A percentile compares a stretch with the other conserved stretches of the same genome.
Conservation (phyloP, 2,113 vertebrate species). For the Prolemur simus region DNA sequence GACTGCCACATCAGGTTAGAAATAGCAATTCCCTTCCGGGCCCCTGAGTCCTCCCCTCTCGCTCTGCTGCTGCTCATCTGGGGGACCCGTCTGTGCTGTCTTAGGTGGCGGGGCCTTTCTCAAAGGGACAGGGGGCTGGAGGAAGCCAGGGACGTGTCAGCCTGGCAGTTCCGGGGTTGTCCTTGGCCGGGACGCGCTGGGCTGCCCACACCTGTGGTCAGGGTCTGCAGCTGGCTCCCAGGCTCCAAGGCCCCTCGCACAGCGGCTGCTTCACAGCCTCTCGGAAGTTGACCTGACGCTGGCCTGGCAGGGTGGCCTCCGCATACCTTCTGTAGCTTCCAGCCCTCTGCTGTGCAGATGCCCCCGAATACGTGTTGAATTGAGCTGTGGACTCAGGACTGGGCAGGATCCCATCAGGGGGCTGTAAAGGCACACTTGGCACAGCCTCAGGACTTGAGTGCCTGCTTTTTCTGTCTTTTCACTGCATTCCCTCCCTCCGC, state of each 20-base stretch:
- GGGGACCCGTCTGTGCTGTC: neutral
- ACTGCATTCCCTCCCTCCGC: neutral
- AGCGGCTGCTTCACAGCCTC: neutral
- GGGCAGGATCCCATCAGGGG: neutral
- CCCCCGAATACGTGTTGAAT: neutral
- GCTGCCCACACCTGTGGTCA: neutral
- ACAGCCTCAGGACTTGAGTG: neutral
- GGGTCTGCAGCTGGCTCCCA: neutral
- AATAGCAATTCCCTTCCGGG: neutral
- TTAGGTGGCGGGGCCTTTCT: neutral
- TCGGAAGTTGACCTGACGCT: neutral
- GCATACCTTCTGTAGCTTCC: neutral
- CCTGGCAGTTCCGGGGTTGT: neutral
- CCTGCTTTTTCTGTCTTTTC: neutral
- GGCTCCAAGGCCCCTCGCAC: neutral
- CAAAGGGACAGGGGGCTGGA: neutral
- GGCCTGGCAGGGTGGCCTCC: neutral
- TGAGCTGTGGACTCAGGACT: accelerated
- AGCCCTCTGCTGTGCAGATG: neutral
- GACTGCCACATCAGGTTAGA: conserved; percentile 30
- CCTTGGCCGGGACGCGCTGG: neutral
- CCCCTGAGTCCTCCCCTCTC: neutral
- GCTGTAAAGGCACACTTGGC: neutral
- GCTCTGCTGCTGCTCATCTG: neutral
- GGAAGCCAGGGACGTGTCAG: neutral